Conservation (phyloP, 2,888 invertebrate species). For the Eupeodes latifasciatus region DNA sequence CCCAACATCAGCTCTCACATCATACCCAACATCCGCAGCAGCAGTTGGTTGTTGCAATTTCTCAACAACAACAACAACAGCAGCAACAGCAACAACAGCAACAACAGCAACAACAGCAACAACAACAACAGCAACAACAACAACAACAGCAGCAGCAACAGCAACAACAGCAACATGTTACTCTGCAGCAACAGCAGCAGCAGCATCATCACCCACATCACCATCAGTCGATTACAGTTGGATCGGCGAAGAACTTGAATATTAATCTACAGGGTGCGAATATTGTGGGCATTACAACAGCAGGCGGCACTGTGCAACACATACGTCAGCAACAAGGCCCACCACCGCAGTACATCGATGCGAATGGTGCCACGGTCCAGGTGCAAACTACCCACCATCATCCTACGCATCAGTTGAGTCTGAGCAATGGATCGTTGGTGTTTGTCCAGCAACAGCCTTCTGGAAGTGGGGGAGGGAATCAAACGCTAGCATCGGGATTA, state of each 20-base stretch:
- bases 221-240: slow-evolving; percentile 62
- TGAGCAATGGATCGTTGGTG: slow-evolving; percentile 83
- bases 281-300: slow-evolving; percentile 80
- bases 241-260: slow-evolving; percentile 78
- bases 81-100: slow-evolving; percentile 63
- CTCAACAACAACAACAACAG: slow-evolving; percentile 78
- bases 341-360: slow-evolving; percentile 79
- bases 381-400: slow-evolving; percentile 78
- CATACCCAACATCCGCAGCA: slow-evolving; percentile 56
- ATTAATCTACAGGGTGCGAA: slow-evolving; percentile 79
- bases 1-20: slow-evolving; percentile 58
- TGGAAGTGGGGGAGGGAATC: slow-evolving; percentile 77
- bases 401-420: slow-evolving; percentile 82
- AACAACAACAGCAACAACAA: too few species aligned
- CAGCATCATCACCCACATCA: slow-evolving; percentile 65
- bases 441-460: slow-evolving; percentile 81
- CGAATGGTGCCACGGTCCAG: slow-evolving; percentile 79
- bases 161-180: slow-evolving; percentile 76
- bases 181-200: slow-evolving; percentile 72
- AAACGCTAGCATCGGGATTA: slow-evolving; percentile 80
- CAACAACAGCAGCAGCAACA: too few species aligned
- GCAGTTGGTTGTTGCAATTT: slow-evolving; percentile 57
- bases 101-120: too few species aligned
- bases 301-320: slow-evolving; percentile 81
- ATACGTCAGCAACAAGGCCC: slow-evolving; percentile 79